These are phyloP conservation scores for Escarpia spicata DNA, from an alignment of 2,888 invertebrate species.

Conservation along the genomic window DNA sequence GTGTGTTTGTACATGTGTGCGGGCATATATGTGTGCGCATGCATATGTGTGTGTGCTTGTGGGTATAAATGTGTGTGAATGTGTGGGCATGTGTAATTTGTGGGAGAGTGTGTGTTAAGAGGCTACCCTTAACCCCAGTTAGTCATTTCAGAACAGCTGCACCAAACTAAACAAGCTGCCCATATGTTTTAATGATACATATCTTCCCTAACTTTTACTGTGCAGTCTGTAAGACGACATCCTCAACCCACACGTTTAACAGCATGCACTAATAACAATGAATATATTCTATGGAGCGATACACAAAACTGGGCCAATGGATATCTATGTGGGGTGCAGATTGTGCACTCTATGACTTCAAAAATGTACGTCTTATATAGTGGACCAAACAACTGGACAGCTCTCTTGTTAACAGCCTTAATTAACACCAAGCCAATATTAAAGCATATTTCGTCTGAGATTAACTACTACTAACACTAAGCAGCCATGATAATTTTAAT, in stretches of 20 bases:
- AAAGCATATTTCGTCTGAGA: background rate
- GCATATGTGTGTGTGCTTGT: background rate
- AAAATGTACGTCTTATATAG: background rate
- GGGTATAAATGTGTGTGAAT: too few species aligned
- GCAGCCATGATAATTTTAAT: background rate
- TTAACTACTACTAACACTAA: background rate
- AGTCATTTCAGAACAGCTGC: too few species aligned
- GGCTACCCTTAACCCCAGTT: too few species aligned
- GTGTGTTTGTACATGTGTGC: background rate
- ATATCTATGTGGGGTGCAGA: background rate
- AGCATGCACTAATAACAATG: background rate
- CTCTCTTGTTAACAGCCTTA: background rate
- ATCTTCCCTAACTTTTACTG: background rate
- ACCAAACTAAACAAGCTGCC: too few species aligned
- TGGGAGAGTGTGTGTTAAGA: too few species aligned
- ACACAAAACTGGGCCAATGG: background rate
- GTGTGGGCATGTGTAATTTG: background rate
- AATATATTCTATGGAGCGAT: background rate
- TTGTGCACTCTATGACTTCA: background rate
- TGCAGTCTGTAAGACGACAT: background rate
- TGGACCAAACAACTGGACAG: background rate
- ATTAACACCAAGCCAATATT: background rate
- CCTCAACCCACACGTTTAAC: background rate
- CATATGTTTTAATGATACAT: background rate
- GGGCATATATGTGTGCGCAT: too few species aligned